Evolutionary conservation across 2,797 vertebrate genomes (phyloP), one percentile per base, ranked within the genome.

Genomic region (Phataginus tricuspis): DNA sequence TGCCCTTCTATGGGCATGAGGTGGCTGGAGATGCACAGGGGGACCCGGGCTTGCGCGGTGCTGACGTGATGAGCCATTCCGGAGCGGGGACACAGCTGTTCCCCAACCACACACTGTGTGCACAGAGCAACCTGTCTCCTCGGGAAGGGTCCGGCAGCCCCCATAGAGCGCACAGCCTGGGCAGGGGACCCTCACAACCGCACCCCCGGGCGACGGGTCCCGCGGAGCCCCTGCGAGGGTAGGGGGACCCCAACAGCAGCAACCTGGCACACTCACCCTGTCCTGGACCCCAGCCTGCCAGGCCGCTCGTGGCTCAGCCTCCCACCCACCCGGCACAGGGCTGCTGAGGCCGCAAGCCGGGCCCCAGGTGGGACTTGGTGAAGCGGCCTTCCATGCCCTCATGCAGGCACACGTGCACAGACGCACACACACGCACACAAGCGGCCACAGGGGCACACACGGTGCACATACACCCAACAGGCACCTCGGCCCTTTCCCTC

Each of bases 1-100:
- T 97, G 98, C 78, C 98, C 98, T 97, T 98, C 98, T 97, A 98
- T 93, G 98, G 98, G 80, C 97, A 97, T 39, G 49, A 49, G 31
- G 86, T 14, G 68, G 69, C 93, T 0, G 0, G 45, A 86, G 92
- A 80, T 31, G 57, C 94, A 12, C 12, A 5, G 74, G 59, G 71
- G n/a, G 83, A 57, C 45, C 37, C 11, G 89, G 31, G 7, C 51
- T 49, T 49, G 80, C 86, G 45, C 14, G 45, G 91, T 0, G 0
- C 42, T 75, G 92, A 80, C 64, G 0, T 13, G 29, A 55, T 72
- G 75, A 63, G 49, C 42, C 27, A 1, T 34, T 59, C 42, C 45
- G 7, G 51, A 45, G 59, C 1, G 0, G 12, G 69, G 87, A 42
- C 45, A 14, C 91, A 96, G 95, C 97, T 96, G 95, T 75, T 12